Evolutionary conservation across 2,113 vertebrate genomes (phyloP).

Genomic region (Syrrhaptes paradoxus): DNA sequence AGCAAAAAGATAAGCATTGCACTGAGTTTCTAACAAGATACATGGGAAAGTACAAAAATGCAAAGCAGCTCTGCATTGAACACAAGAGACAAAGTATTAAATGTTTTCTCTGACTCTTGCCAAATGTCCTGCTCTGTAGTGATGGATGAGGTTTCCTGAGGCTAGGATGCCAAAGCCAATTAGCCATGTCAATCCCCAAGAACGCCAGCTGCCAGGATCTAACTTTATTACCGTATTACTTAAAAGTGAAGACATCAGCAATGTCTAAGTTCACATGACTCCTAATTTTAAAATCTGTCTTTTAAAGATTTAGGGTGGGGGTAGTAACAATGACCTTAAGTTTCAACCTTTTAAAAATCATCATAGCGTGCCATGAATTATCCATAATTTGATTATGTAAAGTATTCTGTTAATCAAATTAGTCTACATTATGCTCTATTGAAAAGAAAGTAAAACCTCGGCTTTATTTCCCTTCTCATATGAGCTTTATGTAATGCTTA

Average conservation of each 20-base stretch:
- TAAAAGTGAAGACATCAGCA: constrained; percentile 68
- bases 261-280: constrained; percentile 57
- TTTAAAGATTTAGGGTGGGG: constrained; percentile 39
- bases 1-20: background rate
- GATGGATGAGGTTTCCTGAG: constrained; percentile 73
- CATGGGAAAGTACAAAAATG: background rate
- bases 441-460: constrained; percentile 37
- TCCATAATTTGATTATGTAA: constrained; percentile 57
- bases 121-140: constrained; percentile 48
- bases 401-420: constrained; percentile 60
- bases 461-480: background rate
- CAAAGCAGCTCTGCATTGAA: constrained; percentile 37
- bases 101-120: constrained; percentile 59
- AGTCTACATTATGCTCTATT: constrained; percentile 43
- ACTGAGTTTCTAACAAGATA: background rate
- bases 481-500: constrained; percentile 46
- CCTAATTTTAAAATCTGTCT: constrained; percentile 58
- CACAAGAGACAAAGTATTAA: constrained; percentile 63
- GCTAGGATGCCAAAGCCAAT: constrained; percentile 74
- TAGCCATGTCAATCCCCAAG: constrained; percentile 74
- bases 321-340: constrained; percentile 47
- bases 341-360: constrained; percentile 56
- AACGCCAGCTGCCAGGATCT: constrained; percentile 69
- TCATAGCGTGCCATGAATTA: constrained; percentile 20
- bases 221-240: constrained; percentile 66